Evolutionary conservation across 92 coral and sea anemone genomes (phyloP).

Genomic region (Chrysogorgia sp.): DNA sequence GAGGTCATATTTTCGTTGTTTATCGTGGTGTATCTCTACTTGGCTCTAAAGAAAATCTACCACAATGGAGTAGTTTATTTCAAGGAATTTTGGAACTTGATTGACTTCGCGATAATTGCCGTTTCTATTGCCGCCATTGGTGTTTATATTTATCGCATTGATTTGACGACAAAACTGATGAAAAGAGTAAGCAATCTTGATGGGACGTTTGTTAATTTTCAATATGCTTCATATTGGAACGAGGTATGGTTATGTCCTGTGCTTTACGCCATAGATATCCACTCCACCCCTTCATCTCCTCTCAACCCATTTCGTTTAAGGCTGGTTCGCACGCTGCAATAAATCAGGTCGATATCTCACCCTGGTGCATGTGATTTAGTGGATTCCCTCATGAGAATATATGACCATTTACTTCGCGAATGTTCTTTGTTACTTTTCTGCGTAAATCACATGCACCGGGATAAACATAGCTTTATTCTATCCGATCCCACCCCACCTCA

Average conservation of each 20-base stretch:
- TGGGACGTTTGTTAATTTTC: slow-evolving; percentile 72
- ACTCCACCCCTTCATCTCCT: too few species aligned
- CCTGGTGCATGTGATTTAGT: too few species aligned
- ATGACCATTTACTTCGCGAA: too few species aligned
- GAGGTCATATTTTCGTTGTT: slow-evolving; percentile 73
- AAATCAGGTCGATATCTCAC: too few species aligned
- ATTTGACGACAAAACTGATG: slow-evolving; percentile 63
- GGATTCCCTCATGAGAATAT: too few species aligned
- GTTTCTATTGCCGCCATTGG: slow-evolving; percentile 68
- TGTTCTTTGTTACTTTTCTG: too few species aligned
- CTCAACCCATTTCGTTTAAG: background rate
- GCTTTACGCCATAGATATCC: background rate
- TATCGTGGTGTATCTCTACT: slow-evolving; percentile 64
- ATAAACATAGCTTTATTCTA: too few species aligned
- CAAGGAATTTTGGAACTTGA: slow-evolving; percentile 81
- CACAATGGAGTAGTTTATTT: slow-evolving; percentile 65
- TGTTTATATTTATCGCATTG: slow-evolving; percentile 76
- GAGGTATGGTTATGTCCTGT: slow-evolving; percentile 34
- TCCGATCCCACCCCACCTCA: too few species aligned
- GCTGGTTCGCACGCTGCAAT: too few species aligned
- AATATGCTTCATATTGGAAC: slow-evolving; percentile 77
- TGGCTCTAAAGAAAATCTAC: slow-evolving; percentile 67
- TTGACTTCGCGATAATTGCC: slow-evolving; percentile 68
- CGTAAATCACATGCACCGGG: too few species aligned
- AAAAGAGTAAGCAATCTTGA: slow-evolving; percentile 62